A percentile compares a stretch with the other conserved stretches of the same genome.
phyloP scores from a whole-genome alignment of 2,113 vertebrate genomes.

The Urocynchramus pylzowi region DNA sequence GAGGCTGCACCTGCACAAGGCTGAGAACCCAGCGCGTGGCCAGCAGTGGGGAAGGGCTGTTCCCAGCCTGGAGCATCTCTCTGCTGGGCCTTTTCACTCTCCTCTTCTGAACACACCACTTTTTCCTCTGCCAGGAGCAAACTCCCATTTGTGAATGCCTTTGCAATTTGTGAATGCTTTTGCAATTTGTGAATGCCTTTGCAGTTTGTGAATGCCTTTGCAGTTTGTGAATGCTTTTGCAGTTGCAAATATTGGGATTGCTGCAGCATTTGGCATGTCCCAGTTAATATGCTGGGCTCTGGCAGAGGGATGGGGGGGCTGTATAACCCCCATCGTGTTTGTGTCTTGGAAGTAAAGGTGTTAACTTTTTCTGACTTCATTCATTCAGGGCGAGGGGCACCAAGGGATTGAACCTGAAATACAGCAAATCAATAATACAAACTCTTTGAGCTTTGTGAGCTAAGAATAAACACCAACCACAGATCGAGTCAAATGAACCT shows the following conservation, averaged over 20 bases:
- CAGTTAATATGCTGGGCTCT: background rate
- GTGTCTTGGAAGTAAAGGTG: background rate
- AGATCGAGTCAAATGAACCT: background rate
- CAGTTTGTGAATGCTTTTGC: background rate
- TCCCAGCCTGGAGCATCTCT: background rate
- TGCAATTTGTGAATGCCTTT: no score
- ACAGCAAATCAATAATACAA: constrained; percentile 57
- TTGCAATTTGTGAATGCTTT: no score
- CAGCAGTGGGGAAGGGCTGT: background rate
- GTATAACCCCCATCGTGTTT: background rate
- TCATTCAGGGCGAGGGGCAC: background rate
- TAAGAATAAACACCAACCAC: constrained; percentile 47
- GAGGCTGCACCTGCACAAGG: fast-evolving
- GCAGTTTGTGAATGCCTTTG: background rate
- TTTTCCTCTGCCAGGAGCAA: background rate
- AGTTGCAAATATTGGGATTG: background rate
- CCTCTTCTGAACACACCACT: fast-evolving
- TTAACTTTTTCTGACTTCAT: constrained; percentile 31
- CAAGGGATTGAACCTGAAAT: background rate
- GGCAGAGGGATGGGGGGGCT: background rate
- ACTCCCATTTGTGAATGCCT: background rate
- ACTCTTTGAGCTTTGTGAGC: constrained; percentile 29
- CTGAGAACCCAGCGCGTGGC: fast-evolving
- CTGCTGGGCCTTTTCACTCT: background rate
- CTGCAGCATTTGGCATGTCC: background rate